Evolutionary conservation across 2,797 vertebrate genomes (phyloP), one percentile per base, ranked within the genome.

Genomic region (Phalloptychus januarius): DNA sequence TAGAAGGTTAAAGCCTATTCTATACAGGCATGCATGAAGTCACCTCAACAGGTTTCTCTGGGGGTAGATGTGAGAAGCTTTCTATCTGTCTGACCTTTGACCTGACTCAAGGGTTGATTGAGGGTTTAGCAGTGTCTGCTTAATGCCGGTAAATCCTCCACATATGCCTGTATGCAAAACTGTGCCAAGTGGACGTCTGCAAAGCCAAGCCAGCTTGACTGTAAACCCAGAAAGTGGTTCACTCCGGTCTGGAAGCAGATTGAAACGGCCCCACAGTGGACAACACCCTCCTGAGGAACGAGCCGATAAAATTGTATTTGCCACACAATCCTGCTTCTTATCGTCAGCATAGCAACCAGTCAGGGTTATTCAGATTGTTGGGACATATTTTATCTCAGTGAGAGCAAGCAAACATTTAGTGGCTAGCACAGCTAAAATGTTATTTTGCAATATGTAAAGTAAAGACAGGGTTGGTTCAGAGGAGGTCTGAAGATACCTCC

Each of bases 131-230:
- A 78, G 83, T 36, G 67, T 79, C 85, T 81, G 76, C 78, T 85
- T 95, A 95, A 95, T 94, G 84, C 92, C 83, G 82, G 76, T 83
- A 94, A 95, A 94, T 94, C 93, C 94, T 85, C 76, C 78, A 74
- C 83, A 87, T 89, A 85, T 87, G 87, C 73, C 45, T 84, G 72
- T 82, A 90, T 74, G 80, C 81, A 79, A 76, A 83, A 79, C 78
- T n/a, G 7, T 87, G 88, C 85, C 87, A 87, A 82, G 38, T 63
- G 79, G 78, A 87, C 78, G 15, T 79, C 74, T 5, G 56, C 83
- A 89, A 86, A 91, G 78, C 78, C 77, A 88, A 88, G 89, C 80
- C 86, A 75, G 85, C 75, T 80, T 80, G 72, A 87, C 80, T 83
- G 77, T 80, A 78, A 86, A 84, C 54, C 80, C 72, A 44, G 48